Conservation (phyloP, 2,888 invertebrate genomes). For the Eubasilissa splendida region DNA sequence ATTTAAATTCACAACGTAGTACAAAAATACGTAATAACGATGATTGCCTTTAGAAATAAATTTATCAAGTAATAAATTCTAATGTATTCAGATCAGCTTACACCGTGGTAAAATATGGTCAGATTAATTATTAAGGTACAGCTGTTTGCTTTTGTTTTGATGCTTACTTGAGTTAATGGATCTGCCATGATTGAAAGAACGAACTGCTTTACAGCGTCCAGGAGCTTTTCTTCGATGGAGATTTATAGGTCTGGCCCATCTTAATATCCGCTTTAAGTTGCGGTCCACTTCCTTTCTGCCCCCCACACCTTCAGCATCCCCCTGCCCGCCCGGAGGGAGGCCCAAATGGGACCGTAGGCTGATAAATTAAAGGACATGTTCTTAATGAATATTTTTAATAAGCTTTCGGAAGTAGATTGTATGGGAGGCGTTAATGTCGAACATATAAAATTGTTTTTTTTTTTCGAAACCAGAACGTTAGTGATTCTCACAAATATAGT, state of each 20-base stretch:
- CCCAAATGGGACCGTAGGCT: slow-evolving; percentile 20
- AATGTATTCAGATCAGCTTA: too few relatives aligned
- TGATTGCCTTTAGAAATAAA: too few relatives aligned
- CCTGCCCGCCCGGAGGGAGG: background rate
- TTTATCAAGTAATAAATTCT: too few relatives aligned
- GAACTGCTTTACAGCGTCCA: background rate
- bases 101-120: too few relatives aligned
- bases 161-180: background rate
- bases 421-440: background rate
- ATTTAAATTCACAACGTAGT: too few relatives aligned
- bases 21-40: too few relatives aligned
- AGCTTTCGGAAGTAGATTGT: background rate
- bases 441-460: too few relatives aligned
- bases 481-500: too few relatives aligned
- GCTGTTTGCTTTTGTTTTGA: too few relatives aligned
- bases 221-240: slow-evolving; percentile 27
- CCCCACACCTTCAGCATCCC: background rate
- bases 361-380: background rate
- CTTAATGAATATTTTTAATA: slow-evolving; percentile 27
- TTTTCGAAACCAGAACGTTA: too few relatives aligned
- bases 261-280: slow-evolving; percentile 35
- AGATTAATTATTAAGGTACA: too few relatives aligned
- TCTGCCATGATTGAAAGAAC: background rate
- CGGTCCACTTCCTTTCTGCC: slow-evolving; percentile 34
- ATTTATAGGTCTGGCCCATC: slow-evolving; percentile 36